These are phyloP conservation scores for Caranx melampygus DNA, from an alignment of 2,113 vertebrate genomes.

Conservation along the genomic window DNA sequence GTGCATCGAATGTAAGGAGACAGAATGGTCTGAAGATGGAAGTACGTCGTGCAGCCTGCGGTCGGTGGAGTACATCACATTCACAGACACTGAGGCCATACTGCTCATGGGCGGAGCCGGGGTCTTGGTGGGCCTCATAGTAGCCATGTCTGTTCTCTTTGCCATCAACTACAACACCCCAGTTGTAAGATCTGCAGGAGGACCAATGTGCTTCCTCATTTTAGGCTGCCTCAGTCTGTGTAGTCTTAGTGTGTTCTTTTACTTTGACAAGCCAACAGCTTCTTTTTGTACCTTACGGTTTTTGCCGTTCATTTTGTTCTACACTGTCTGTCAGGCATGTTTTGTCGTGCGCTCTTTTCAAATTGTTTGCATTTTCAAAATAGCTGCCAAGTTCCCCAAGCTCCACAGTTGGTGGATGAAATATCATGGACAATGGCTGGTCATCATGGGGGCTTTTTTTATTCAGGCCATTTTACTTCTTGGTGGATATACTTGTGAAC, in stretches of 20 bases:
- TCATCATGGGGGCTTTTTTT: constrained; percentile 72
- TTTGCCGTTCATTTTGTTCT: constrained; percentile 79
- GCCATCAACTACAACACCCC: constrained; percentile 82
- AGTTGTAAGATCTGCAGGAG: constrained; percentile 89
- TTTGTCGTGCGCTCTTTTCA: constrained; percentile 88
- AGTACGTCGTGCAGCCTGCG: constrained; percentile 84
- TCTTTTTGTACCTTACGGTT: constrained; percentile 78
- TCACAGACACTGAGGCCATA: constrained; percentile 75
- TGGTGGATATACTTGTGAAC: constrained; percentile 32
- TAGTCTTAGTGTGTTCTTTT: constrained; percentile 83
- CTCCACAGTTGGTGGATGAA: constrained; percentile 84
- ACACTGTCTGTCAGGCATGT: constrained; percentile 85
- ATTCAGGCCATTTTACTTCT: constrained; percentile 75
- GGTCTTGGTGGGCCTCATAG: constrained; percentile 73
- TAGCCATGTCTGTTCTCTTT: constrained; percentile 80
- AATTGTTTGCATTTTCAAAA: constrained; percentile 90
- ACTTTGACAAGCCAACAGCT: constrained; percentile 82
- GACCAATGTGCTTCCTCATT: constrained; percentile 88
- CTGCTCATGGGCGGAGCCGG: constrained; percentile 63
- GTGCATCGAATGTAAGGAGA: constrained; percentile 81
- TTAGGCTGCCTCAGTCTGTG: constrained; percentile 82
- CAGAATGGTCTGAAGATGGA: constrained; percentile 82
- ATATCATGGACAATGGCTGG: constrained; percentile 80
- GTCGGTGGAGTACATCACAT: constrained; percentile 78
- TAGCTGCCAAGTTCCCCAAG: constrained; percentile 81